Evolutionary conservation across 2,113 vertebrate genomes (phyloP).

Genomic region (Apteryx owenii): DNA sequence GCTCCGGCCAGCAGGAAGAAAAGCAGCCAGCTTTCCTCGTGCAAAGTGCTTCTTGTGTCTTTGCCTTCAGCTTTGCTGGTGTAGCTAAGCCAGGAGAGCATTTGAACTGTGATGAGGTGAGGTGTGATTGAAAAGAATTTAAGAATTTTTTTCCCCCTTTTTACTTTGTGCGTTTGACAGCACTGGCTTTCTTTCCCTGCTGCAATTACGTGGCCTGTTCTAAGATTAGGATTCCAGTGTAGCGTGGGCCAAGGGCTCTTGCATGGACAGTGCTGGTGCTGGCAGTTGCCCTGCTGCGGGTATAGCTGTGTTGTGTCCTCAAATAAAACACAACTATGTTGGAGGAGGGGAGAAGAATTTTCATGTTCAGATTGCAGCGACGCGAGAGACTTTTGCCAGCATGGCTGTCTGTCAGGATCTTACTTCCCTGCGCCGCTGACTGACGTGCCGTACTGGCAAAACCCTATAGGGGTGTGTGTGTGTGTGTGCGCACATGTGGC

Average conservation of each 20-base stretch:
- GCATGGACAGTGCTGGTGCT: not conserved
- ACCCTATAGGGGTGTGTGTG: not conserved
- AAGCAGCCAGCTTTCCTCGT: not conserved
- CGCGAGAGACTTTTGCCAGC: not conserved
- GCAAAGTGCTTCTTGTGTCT: not conserved
- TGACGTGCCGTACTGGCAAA: not conserved
- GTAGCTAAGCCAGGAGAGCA: not conserved
- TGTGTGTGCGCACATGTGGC: too few species aligned
- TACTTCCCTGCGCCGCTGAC: not conserved
- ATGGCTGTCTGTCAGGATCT: not conserved
- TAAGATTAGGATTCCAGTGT: not conserved
- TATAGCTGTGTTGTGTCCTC: not conserved
- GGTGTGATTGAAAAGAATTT: not conserved
- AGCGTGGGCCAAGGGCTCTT: not conserved
- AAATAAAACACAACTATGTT: not conserved
- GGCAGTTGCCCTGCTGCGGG: not conserved
- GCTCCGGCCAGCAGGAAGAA: not conserved
- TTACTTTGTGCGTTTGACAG: not conserved
- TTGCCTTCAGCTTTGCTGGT: not conserved
- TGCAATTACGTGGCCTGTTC: not conserved
- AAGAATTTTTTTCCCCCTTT: not conserved
- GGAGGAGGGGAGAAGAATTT: slow-evolving; percentile 22
- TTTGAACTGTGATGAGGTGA: not conserved
- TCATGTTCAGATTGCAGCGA: accelerated
- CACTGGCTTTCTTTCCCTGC: not conserved